These are phyloP conservation scores for Trachythela sp. DNA, from an alignment of 64 coral and sea anemone genomes.

Conservation along the genomic window DNA sequence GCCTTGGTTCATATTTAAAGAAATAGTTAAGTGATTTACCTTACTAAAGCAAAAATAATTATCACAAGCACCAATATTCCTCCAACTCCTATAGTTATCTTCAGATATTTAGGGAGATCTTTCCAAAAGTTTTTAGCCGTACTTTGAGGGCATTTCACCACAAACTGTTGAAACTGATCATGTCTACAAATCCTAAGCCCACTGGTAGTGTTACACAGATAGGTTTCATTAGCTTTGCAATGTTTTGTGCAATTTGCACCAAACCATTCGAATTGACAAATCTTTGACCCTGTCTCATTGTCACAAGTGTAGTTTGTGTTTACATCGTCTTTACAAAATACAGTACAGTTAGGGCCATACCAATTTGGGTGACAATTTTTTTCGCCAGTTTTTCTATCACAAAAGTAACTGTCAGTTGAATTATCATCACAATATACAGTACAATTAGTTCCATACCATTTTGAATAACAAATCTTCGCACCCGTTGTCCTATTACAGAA, in stretches of 20 bases:
- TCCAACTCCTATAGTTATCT: background rate
- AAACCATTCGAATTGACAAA: background rate
- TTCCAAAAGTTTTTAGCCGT: background rate
- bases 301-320: background rate
- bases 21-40: background rate
- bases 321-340: background rate
- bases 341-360: background rate
- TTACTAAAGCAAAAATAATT: background rate
- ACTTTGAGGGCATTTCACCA: background rate
- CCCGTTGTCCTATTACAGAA: background rate
- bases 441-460: background rate
- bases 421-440: background rate
- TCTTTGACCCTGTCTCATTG: background rate
- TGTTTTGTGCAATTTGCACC: background rate
- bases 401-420: background rate
- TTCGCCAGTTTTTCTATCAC: background rate
- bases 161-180: background rate
- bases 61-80: background rate
- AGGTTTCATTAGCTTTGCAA: background rate
- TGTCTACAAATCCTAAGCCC: background rate
- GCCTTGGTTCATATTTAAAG: too few relatives aligned
- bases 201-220: background rate
- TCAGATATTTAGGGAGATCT: background rate
- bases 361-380: background rate
- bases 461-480: background rate